phyloP scores from a whole-genome alignment of 2,888 invertebrate genomes.

The Stenurella melanura region DNA sequence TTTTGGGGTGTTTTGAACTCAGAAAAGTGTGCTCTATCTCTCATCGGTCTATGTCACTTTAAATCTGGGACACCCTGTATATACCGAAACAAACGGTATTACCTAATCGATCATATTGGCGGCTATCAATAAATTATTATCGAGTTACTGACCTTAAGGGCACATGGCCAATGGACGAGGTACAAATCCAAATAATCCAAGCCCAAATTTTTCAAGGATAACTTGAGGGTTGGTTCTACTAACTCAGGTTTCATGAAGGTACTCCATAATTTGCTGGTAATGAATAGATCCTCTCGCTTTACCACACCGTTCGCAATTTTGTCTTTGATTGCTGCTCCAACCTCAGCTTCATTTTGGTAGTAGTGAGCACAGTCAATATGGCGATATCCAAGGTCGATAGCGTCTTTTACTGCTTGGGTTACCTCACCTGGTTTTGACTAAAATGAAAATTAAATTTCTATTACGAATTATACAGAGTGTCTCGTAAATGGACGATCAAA shows the following conservation, averaged over 20 bases:
- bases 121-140: neutral
- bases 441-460: conserved; percentile 40
- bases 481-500: no score
- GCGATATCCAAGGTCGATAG: conserved; percentile 84
- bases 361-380: conserved; percentile 83
- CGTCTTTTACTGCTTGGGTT: conserved; percentile 79
- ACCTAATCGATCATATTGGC: neutral
- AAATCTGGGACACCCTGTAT: no score
- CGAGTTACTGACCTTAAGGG: conserved; percentile 78
- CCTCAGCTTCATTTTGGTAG: conserved; percentile 82
- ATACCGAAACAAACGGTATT: no score
- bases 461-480: no score
- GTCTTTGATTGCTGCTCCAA: conserved; percentile 78
- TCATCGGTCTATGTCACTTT: no score
- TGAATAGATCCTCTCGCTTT: conserved; percentile 81
- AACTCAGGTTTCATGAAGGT: conserved; percentile 87
- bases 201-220: conserved; percentile 81
- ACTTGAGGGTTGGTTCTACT: conserved; percentile 81
- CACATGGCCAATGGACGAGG: conserved; percentile 93
- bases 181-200: conserved; percentile 89
- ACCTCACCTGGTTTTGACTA: conserved; percentile 80
- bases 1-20: no score
- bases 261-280: conserved; percentile 83
- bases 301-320: conserved; percentile 80
- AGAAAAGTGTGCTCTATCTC: no score